phyloP scores from a whole-genome alignment of 2,797 vertebrate genomes.

The Pangasius djambal region DNA sequence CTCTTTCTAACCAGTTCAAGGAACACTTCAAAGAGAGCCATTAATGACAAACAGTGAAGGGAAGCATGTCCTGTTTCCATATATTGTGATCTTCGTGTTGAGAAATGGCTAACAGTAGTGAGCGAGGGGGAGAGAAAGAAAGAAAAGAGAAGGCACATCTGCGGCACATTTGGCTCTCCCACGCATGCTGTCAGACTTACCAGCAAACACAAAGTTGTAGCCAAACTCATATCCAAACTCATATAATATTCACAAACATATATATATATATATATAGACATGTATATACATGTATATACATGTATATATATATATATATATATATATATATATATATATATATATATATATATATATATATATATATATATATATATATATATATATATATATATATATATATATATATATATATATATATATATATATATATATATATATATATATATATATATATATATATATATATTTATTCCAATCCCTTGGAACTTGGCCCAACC shows the following conservation, averaged over 20 bases:
- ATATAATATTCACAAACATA: not conserved
- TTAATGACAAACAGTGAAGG: conserved; percentile 62
- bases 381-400: too few species aligned
- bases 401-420: too few species aligned
- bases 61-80: conserved; percentile 60
- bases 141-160: conserved; percentile 51
- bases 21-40: conserved; percentile 61
- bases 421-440: not conserved
- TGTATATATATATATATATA: not conserved
- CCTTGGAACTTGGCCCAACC: too few species aligned
- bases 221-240: not conserved
- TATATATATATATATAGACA: not conserved
- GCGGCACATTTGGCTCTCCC: conserved; percentile 46
- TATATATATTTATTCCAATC: not conserved
- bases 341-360: not conserved
- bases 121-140: conserved; percentile 5
- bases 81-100: conserved; percentile 53
- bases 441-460: too few species aligned
- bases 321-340: not conserved
- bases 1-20: conserved; percentile 54
- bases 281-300: too few species aligned
- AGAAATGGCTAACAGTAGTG: conserved; percentile 57
- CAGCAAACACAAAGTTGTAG: conserved; percentile 40
- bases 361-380: not conserved
- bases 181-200: conserved; percentile 33